Conservation (phyloP, 2,888 invertebrate species). For the Eilema caniola region DNA sequence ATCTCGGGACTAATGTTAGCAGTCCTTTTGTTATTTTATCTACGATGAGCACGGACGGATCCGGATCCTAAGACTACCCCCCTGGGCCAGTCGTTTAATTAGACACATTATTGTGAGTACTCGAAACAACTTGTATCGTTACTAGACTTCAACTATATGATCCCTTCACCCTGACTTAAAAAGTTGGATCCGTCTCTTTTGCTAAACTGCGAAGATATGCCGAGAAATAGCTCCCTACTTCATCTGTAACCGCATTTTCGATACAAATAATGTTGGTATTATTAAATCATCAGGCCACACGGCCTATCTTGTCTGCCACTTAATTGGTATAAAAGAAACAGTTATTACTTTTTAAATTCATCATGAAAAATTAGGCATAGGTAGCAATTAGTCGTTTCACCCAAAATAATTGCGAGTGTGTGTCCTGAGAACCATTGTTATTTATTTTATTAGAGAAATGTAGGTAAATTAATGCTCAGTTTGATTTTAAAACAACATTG, state of each 20-base stretch:
- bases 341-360: neutral
- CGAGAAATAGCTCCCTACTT: neutral
- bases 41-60: neutral
- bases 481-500: constrained; percentile 54
- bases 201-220: neutral
- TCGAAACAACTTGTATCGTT: neutral
- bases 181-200: neutral
- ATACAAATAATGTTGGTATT: neutral
- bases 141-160: neutral
- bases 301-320: too few relatives aligned
- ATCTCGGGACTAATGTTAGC: neutral
- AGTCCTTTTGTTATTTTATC: neutral
- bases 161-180: neutral
- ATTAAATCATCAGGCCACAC: too few relatives aligned
- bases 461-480: constrained; percentile 20
- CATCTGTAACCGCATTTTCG: neutral
- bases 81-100: too few relatives aligned
- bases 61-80: neutral
- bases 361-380: neutral
- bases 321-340: too few relatives aligned
- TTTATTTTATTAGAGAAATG: constrained; percentile 30
- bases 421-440: constrained; percentile 21
- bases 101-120: neutral
- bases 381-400: neutral
- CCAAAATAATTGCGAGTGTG: neutral